Evolutionary conservation across 2,888 invertebrate genomes (phyloP).

Genomic region (Boloria selene): DNA sequence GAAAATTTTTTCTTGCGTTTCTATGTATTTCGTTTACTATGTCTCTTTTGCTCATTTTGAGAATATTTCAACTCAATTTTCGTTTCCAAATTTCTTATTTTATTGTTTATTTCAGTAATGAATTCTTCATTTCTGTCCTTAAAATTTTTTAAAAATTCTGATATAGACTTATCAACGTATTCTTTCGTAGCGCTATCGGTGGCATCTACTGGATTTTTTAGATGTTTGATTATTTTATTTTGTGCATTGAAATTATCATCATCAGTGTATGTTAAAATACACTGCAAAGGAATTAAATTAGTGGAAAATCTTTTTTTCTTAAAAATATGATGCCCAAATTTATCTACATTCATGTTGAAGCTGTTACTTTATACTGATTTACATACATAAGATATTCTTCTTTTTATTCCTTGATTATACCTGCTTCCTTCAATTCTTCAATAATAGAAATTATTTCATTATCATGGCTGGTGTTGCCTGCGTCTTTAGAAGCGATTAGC

Average conservation of each 20-base stretch:
- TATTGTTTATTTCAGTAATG: no score
- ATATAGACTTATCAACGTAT: no score
- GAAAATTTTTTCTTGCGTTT: slow-evolving; percentile 46
- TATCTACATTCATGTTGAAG: no score
- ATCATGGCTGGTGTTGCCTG: slow-evolving; percentile 41
- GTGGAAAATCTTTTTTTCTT: background rate
- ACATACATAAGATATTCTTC: background rate
- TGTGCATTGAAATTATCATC: slow-evolving; percentile 18
- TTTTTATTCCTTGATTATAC: slow-evolving; percentile 33
- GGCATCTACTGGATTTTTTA: background rate
- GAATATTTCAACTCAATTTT: no score
- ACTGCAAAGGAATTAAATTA: background rate
- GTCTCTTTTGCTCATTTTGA: no score
- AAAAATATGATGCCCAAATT: slow-evolving; percentile 5
- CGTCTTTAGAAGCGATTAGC: slow-evolving; percentile 40
- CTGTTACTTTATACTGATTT: no score
- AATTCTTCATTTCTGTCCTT: no score
- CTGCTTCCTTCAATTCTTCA: slow-evolving; percentile 43
- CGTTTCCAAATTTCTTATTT: no score
- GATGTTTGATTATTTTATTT: slow-evolving; percentile 35
- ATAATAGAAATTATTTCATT: slow-evolving; percentile 55
- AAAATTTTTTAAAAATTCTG: no score
- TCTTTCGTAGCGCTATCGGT: background rate
- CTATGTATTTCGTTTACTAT: no score
- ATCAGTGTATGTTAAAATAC: slow-evolving; percentile 9